These are phyloP conservation scores for Cinara cedri DNA, from an alignment of 2,888 invertebrate genomes.

Conservation along the genomic window DNA sequence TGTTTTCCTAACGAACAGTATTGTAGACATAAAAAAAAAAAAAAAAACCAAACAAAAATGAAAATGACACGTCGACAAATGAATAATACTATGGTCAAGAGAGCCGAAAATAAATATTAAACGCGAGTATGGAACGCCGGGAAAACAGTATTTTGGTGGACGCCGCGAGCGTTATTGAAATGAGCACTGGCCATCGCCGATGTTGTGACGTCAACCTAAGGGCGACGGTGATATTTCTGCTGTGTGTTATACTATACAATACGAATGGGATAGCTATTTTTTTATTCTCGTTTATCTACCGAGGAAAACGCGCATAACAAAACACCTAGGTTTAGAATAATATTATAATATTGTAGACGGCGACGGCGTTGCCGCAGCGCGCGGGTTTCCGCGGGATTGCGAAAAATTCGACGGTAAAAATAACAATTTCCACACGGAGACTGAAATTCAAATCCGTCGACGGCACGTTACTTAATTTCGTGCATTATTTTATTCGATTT, in stretches of 20 bases:
- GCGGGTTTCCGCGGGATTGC: not conserved
- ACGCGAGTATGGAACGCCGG: no score
- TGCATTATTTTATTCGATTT: constrained; percentile 25
- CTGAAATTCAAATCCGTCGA: constrained; percentile 7
- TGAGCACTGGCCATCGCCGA: not conserved
- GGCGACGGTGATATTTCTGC: constrained; percentile 29
- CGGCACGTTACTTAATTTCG: not conserved
- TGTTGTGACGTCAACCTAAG: constrained; percentile 23
- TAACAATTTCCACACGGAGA: not conserved
- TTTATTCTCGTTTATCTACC: not conserved
- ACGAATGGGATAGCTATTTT: not conserved
- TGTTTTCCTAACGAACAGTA: constrained; percentile 32
- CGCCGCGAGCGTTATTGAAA: not conserved
- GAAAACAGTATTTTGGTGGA: no score
- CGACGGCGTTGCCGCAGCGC: not conserved
- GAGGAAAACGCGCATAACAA: constrained; percentile 14
- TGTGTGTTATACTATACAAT: not conserved
- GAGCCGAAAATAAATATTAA: not conserved
- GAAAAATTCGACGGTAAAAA: not conserved
- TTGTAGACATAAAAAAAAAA: no score
- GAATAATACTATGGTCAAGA: not conserved
- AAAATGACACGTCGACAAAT: not conserved
- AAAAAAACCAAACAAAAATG: no score
- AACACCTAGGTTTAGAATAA: not conserved
- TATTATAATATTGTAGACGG: not conserved